These are phyloP conservation scores for Cynodonichthys magdalenae DNA, from an alignment of 2,797 vertebrate genomes.

Conservation along the genomic window DNA sequence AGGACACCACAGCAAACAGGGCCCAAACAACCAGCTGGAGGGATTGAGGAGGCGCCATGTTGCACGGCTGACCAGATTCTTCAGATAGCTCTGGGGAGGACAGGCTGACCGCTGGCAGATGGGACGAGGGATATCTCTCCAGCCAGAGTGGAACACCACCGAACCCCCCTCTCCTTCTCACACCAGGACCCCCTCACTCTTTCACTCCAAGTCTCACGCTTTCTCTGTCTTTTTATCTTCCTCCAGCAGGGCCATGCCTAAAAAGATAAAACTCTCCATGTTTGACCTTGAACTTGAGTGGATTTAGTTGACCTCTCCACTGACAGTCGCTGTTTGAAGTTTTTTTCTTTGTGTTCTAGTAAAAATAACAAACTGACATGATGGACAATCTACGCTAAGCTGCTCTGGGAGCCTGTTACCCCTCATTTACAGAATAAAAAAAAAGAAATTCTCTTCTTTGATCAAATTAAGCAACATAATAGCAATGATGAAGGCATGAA, in stretches of 20 bases:
- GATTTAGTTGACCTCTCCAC: background rate
- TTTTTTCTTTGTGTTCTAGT: conserved; percentile 48
- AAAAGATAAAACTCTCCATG: conserved; percentile 40
- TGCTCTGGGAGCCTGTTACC: conserved; percentile 38
- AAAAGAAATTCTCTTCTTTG: conserved; percentile 51
- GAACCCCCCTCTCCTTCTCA: conserved; percentile 22
- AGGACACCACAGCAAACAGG: conserved; percentile 80
- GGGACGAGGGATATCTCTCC: conserved; percentile 61
- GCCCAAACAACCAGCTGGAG: conserved; percentile 82
- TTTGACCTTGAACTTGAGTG: background rate
- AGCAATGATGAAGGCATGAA: conserved; percentile 36
- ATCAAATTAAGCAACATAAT: conserved; percentile 42
- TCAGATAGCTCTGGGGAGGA: conserved; percentile 79
- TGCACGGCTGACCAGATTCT: conserved; percentile 81
- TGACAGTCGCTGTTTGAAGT: conserved; percentile 5
- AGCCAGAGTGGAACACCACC: conserved; percentile 35
- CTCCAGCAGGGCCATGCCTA: conserved; percentile 14
- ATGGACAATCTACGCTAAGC: conserved; percentile 50
- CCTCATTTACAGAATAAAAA: conserved; percentile 63
- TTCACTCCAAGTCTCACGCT: conserved; percentile 28
- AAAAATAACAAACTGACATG: conserved; percentile 61
- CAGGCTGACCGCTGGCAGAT: conserved; percentile 69
- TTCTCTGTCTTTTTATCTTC: conserved; percentile 41
- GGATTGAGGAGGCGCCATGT: conserved; percentile 75
- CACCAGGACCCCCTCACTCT: conserved; percentile 55